Percentiles rank a stretch among this genome's conserved stretches.
phyloP scores from a whole-genome alignment of 2,888 invertebrate genomes.

The Neocrepidodera transversa region DNA sequence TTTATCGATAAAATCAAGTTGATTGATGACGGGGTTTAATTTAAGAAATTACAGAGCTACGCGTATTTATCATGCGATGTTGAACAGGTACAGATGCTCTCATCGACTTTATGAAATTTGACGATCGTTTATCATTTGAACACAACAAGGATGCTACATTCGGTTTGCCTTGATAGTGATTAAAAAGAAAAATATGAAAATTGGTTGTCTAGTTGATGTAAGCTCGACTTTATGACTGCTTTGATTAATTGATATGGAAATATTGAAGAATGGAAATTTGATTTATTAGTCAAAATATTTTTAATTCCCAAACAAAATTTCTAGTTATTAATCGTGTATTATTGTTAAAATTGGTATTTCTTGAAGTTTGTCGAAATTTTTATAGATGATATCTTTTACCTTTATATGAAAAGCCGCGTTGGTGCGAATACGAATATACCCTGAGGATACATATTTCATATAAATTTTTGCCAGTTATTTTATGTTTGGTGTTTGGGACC shows the following conservation, averaged over 20 bases:
- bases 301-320: no score
- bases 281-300: no score
- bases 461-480: neutral
- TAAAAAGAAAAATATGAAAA: conserved; percentile 11
- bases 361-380: no score
- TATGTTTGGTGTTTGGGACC: neutral
- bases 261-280: neutral
- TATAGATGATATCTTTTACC: no score
- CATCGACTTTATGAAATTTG: conserved; percentile 24
- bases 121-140: conserved; percentile 19
- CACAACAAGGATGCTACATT: conserved; percentile 11
- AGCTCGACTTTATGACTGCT: conserved; percentile 3
- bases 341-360: no score
- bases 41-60: conserved; percentile 22
- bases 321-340: no score
- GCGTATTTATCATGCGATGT: conserved; percentile 17
- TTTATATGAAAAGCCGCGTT: neutral
- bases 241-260: conserved; percentile 6
- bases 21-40: conserved; percentile 23
- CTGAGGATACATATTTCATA: neutral
- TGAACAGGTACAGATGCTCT: conserved; percentile 21
- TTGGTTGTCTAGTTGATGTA: neutral
- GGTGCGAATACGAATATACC: neutral
- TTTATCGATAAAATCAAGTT: conserved; percentile 18
- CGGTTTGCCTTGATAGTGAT: neutral